Conservation (phyloP, 2,797 vertebrate species). For the Anguilla anguilla region DNA sequence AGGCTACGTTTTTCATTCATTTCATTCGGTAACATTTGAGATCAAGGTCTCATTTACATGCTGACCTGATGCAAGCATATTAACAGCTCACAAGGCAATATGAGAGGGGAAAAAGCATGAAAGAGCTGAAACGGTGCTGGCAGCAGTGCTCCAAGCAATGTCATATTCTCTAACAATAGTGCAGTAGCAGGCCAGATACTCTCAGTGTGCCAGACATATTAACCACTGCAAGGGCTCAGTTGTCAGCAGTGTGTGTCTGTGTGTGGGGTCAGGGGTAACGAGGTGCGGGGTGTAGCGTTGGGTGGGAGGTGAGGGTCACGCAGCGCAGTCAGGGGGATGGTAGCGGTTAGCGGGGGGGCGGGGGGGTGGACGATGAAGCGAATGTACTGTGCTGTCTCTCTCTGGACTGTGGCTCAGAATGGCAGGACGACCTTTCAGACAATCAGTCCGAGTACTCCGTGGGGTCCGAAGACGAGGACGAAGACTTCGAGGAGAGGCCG, state of each 20-base stretch:
- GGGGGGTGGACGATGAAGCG: constrained; percentile 52
- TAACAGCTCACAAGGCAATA: background rate
- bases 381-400: constrained; percentile 72
- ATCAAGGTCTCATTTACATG: background rate
- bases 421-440: constrained; percentile 97
- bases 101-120: background rate
- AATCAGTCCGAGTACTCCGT: constrained; percentile 99
- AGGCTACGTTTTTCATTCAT: background rate
- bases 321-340: constrained; percentile 52
- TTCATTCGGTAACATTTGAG: background rate
- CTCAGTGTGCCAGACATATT: background rate
- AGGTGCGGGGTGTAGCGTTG: background rate
- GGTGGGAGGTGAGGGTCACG: constrained; percentile 10
- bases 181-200: background rate
- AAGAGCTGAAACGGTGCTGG: background rate
- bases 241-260: constrained; percentile 40
- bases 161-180: background rate
- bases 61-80: background rate
- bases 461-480: constrained; percentile 97
- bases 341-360: constrained; percentile 57
- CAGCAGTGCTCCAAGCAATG: background rate
- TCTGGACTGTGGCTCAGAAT: constrained; percentile 84
- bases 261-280: no score
- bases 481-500: constrained; percentile 96
- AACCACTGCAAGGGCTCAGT: background rate